Conservation (phyloP, 2,113 vertebrate species). For the Erythrocercus mccallii region DNA sequence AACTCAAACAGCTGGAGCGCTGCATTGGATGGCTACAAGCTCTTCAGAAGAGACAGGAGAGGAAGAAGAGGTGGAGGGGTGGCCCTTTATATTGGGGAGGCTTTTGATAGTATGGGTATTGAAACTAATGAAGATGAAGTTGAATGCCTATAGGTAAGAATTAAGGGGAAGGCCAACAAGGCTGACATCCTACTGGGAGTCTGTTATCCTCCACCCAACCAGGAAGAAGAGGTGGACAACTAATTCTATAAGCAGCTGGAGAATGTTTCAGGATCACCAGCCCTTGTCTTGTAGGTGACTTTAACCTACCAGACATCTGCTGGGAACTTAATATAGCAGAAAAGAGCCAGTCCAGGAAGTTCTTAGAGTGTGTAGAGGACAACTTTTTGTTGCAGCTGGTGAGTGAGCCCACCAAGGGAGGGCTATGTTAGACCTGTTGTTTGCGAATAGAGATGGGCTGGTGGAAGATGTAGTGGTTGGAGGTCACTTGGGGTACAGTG, state of each 20-base stretch:
- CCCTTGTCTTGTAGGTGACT: no score
- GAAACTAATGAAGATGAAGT: neutral
- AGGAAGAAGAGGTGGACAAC: neutral
- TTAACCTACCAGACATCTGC: no score
- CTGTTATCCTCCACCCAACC: neutral
- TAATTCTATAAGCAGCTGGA: no score
- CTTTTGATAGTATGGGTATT: neutral
- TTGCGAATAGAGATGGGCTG: no score
- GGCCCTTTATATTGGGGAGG: neutral
- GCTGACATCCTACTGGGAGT: neutral
- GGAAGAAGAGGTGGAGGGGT: neutral
- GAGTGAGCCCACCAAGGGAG: no score
- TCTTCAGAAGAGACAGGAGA: neutral
- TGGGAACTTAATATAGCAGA: no score
- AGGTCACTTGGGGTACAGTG: no score
- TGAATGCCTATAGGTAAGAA: neutral
- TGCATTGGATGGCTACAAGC: neutral
- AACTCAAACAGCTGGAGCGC: neutral
- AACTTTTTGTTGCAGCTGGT: no score
- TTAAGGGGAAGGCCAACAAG: neutral
- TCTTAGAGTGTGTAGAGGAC: no score
- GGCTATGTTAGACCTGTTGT: no score
- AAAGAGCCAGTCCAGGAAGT: no score
- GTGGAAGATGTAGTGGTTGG: no score
- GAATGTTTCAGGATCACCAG: neutral